Base-by-base conservation (phyloP, 2,113 vertebrate species). In the Mus pahari region DNA sequence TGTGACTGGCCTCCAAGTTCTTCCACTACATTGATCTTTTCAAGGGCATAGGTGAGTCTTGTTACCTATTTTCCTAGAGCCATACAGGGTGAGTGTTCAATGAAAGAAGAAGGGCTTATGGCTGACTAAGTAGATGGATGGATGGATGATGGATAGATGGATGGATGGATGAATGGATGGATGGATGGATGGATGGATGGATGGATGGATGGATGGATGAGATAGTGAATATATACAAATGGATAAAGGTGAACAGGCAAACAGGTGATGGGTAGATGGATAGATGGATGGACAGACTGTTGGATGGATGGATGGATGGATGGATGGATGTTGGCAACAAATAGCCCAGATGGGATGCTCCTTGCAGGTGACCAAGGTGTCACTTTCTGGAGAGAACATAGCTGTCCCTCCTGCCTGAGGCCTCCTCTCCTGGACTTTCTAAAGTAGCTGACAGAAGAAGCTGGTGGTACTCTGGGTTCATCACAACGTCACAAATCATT, bases 401-500 rank as follows among this genome's bases (percentile, higher is more conserved):
- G 55, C 5, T 71, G 36, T 77, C 7, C 7, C 12, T 70, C 45
- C 75, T 45, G 42, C 73, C 78, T 7, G 2, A 74, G 71, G 31
- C n/a, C 58, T 71, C 74, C 2, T 64, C 33, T 68, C 24, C 39
- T 13, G 0, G 45, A 31, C 45, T 86, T 58, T 87, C 78, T 66
- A 22, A 53, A 92, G 62, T 42, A 79, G 39, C 75, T 19, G 42
- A 73, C 2, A 0, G 77, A 83, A 92, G 94, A 94, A 96, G 45
- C 73, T 70, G 75, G 36, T 95, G 88, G 93, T 86, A 92, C 55
- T 94, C 71, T 45, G 50, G 77, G 62, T 87, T 96, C 92, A 89
- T 96, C 96, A 89, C 92, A 93, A 75, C 71, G 73, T 93, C 90
- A 86, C 94, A 96, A 95, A 89, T 92, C 86, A 95, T 96, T 96